These are phyloP conservation scores for Amblyopsis rosae DNA, from an alignment of 2,113 vertebrate species.

Conservation along the genomic window DNA sequence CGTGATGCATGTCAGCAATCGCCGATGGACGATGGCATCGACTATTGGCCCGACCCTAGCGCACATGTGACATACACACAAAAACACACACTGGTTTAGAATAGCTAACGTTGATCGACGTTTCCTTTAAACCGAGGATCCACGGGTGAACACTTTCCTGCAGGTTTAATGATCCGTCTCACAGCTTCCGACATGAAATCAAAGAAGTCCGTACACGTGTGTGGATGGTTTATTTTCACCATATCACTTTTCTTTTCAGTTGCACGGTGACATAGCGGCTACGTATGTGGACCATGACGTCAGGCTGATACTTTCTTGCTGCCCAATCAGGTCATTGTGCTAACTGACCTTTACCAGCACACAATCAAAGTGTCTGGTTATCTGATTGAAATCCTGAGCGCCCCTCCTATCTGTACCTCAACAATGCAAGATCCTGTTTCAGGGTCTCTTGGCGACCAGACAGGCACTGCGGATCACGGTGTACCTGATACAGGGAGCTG, in stretches of 20 bases:
- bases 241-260: constrained; percentile 3
- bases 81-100: constrained; percentile 3
- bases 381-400: constrained; percentile 59
- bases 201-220: background rate
- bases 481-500: constrained; percentile 54
- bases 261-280: constrained; percentile 19
- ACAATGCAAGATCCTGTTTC: constrained; percentile 68
- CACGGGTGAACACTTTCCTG: background rate
- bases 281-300: constrained; percentile 15
- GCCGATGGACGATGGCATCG: no score
- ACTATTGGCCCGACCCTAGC: no score
- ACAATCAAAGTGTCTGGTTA: constrained; percentile 57
- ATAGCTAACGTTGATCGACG: no score
- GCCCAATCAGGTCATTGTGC: constrained; percentile 28
- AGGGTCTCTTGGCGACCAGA: constrained; percentile 39
- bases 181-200: background rate
- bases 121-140: no score
- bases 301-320: constrained; percentile 8
- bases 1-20: no score
- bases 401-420: constrained; percentile 54
- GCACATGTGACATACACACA: background rate
- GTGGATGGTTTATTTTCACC: no score
- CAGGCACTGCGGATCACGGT: constrained; percentile 37
- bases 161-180: background rate
- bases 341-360: constrained; percentile 43